These are phyloP conservation scores for Girardinus metallicus DNA, from an alignment of 2,797 vertebrate species.

Conservation along the genomic window DNA sequence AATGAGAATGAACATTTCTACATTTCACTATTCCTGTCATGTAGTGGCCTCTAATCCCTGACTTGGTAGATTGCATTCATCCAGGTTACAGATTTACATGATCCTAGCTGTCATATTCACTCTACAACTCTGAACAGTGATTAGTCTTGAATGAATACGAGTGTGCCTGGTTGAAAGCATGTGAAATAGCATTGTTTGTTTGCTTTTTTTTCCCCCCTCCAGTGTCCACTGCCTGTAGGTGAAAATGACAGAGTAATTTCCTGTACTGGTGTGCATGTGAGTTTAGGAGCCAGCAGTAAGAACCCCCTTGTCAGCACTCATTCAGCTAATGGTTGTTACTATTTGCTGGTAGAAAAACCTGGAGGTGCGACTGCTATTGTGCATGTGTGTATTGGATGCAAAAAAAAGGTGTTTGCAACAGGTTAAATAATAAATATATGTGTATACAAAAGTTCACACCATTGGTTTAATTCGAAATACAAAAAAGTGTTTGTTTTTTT, in stretches of 20 bases:
- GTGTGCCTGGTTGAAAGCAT: slow-evolving; percentile 1
- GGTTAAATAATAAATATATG: neutral
- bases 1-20: neutral
- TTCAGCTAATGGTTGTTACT: slow-evolving; percentile 56
- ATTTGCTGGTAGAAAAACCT: slow-evolving; percentile 20
- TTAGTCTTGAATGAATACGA: slow-evolving; percentile 35
- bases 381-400: neutral
- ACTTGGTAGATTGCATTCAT: slow-evolving; percentile 54
- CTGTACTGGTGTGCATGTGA: slow-evolving; percentile 19
- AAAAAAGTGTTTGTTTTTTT: too few relatives aligned
- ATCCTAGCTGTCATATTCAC: slow-evolving; percentile 38
- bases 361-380: neutral
- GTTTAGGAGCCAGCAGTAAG: slow-evolving; percentile 40
- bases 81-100: slow-evolving; percentile 61
- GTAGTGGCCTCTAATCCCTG: slow-evolving; percentile 44
- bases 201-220: neutral
- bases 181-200: neutral
- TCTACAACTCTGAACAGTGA: slow-evolving; percentile 19
- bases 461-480: too few relatives aligned
- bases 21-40: neutral
- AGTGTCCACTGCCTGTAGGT: slow-evolving; percentile 2
- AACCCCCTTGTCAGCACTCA: slow-evolving; percentile 56
- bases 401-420: neutral
- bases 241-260: slow-evolving; percentile 49
- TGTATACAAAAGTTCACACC: neutral